These are phyloP conservation scores for Vandiemenella viatica DNA, from an alignment of 2,888 invertebrate genomes.

Conservation along the genomic window DNA sequence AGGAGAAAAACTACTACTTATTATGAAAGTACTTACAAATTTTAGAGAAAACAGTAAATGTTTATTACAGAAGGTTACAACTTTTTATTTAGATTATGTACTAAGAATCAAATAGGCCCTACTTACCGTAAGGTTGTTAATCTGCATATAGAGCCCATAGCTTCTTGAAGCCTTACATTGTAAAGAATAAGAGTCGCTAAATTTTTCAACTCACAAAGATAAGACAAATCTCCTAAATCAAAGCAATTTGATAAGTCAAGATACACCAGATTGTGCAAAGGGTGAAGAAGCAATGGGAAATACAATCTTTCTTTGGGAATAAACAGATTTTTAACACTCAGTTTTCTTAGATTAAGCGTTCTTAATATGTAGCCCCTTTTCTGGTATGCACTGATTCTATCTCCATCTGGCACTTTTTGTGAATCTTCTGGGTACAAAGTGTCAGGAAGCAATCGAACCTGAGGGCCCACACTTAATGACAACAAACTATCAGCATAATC, in stretches of 20 bases:
- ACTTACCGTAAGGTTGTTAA: slow-evolving; percentile 34
- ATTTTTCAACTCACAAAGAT: slow-evolving; percentile 46
- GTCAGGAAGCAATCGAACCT: slow-evolving; percentile 43
- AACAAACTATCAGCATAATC: slow-evolving; percentile 50
- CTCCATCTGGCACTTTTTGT: slow-evolving; percentile 13
- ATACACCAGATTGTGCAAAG: slow-evolving; percentile 44
- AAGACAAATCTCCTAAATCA: slow-evolving; percentile 47
- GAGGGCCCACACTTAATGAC: slow-evolving; percentile 54
- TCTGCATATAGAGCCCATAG: slow-evolving; percentile 30
- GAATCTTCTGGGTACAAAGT: slow-evolving; percentile 19
- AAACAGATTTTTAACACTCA: slow-evolving; percentile 27
- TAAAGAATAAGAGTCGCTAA: slow-evolving; percentile 63
- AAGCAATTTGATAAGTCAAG: slow-evolving; percentile 56
- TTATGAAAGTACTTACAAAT: too few relatives aligned
- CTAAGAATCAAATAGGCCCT: background rate
- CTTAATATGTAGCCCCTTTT: slow-evolving; percentile 36
- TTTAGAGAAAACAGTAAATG: too few relatives aligned
- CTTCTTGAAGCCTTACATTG: slow-evolving; percentile 51
- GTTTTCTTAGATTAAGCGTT: slow-evolving; percentile 41
- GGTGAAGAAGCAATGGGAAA: slow-evolving; percentile 38
- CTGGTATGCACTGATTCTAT: slow-evolving; percentile 23
- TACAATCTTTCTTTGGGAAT: slow-evolving; percentile 21
- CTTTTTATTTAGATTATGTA: too few relatives aligned
- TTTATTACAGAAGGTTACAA: too few relatives aligned
- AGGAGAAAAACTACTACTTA: too few relatives aligned